These are phyloP conservation scores for Nemurella pictetii DNA, from an alignment of 2,888 invertebrate genomes.

Conservation along the genomic window DNA sequence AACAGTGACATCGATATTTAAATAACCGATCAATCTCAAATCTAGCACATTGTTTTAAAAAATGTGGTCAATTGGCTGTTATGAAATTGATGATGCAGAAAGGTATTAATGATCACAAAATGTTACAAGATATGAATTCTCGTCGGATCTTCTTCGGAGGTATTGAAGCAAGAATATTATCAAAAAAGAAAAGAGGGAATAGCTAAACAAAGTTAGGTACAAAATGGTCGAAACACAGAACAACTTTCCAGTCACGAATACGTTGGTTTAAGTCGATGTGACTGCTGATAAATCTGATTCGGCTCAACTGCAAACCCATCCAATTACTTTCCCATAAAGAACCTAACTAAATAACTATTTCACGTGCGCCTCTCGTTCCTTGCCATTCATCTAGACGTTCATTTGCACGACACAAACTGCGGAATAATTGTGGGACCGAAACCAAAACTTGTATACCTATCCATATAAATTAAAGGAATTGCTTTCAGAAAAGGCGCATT, in stretches of 20 bases:
- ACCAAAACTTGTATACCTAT: background rate
- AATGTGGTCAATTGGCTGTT: background rate
- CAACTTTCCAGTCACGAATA: constrained; percentile 15
- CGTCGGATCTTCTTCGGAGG: background rate
- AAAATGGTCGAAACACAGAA: background rate
- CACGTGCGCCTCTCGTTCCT: background rate
- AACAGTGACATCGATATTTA: background rate
- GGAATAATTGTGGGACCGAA: background rate
- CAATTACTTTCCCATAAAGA: constrained; percentile 15
- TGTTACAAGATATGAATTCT: background rate
- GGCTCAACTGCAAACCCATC: constrained; percentile 2
- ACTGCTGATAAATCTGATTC: background rate
- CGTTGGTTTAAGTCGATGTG: background rate
- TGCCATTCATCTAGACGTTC: background rate
- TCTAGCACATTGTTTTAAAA: too few relatives aligned
- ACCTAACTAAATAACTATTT: background rate
- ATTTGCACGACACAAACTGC: background rate
- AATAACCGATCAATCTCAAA: background rate
- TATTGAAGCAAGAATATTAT: background rate
- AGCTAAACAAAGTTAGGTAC: background rate
- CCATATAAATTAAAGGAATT: background rate
- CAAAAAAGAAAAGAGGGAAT: background rate
- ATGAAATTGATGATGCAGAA: background rate
- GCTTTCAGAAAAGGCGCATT: background rate
- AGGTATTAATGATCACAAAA: background rate